Base-by-base conservation (phyloP, 2,888 invertebrate species). In the Brachypalpus laphriformis region DNA sequence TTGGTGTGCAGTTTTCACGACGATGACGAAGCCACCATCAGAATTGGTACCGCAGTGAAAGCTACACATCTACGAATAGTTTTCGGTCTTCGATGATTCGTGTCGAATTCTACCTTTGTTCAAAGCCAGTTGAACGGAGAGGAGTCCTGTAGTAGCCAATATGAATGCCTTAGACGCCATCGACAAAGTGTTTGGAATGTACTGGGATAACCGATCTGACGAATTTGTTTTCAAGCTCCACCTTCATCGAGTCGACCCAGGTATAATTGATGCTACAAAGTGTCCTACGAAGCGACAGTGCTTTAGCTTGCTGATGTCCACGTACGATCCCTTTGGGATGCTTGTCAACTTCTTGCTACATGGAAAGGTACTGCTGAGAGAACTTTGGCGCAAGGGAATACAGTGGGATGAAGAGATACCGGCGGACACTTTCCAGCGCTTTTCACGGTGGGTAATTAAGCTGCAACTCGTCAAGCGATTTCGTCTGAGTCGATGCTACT, bases 281-380 rank as follows among this genome's bases (percentile, higher is more conserved):
- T 49, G 54, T 7, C 88, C 87, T 0, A 88, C 88, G 2, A 88
- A 89, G 25, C 71, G 88, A 4, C 61, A 88, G 40, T 71, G 85
- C 8, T 51, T 89, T 0, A 61, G 87, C 0, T 49, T 87, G 0
- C 66, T 88, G 2, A 89, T 89, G 88, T 89, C 88, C 0, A 31
- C 89, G 3, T 89, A 87, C 51, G 88, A 89, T 40, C 89, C 88
- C 0, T 59, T 89, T 1, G 89, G 87, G 0, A 49, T 88, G 1
- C 74, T 88, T 0, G 42, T 78, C 0, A 88, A 88, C 0, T 86
- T 87, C 3, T 82, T 87, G 0, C 22, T 25, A 25, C n/a, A n/a
- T n/a, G n/a, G n/a, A n/a, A n/a, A n/a, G n/a, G n/a, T n/a, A n/a
- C 25, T 25, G 25, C 25, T 25, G 25, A 25, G 5, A 25, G 25